Evolutionary conservation across 53 echinoderm and acorn worm species (phyloP), one percentile per base, ranked within the genome.

Genomic region (Arbacia lixula): DNA sequence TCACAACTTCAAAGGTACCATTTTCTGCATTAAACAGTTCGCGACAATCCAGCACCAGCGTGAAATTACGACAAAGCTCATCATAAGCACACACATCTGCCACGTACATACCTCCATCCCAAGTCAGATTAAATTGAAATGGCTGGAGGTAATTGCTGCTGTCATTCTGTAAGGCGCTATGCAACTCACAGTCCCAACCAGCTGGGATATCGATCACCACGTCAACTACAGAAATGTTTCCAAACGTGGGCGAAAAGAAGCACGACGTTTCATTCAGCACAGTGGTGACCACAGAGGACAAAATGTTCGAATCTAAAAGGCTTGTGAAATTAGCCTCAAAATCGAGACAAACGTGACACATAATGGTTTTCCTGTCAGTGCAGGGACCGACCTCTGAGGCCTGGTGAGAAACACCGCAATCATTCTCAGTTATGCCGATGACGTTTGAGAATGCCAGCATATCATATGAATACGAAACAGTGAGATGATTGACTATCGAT

Each of bases 341-440:
- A 58, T 77, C 77, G 25, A 56, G 37, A 24, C 58, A 77, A 19
- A 58, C 30, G 22, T 40, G 77, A 38, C 77, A 77, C 10, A 42
- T 24, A 14, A 19, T 40, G 10, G 34, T 35, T n/a, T 33, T 66
- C 12, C 20, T 35, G 20, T 2, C 66, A 66, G 38, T 1, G 20
- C 8, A 9, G 26, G 25, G 14, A 8, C 21, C 8, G 10, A 43
- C 5, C 28, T 5, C 5, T 30, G 35, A 32, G 6, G 9, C 16
- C 43, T 11, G 27, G 25, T 1, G 69, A 43, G 1, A 26, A 41
- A 68, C 69, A 68, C 14, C 40, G 43, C 2, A 68, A n/a, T n/a
- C n/a, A n/a, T n/a, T 14, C 36, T 68, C 9, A 22, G 41, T 12
- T 0, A 24, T 0, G 11, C 26, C 39, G 3, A 2, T 1, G 28